phyloP scores from a whole-genome alignment of 1,140 invertebrate genomes.

The Drosophila azteca region DNA sequence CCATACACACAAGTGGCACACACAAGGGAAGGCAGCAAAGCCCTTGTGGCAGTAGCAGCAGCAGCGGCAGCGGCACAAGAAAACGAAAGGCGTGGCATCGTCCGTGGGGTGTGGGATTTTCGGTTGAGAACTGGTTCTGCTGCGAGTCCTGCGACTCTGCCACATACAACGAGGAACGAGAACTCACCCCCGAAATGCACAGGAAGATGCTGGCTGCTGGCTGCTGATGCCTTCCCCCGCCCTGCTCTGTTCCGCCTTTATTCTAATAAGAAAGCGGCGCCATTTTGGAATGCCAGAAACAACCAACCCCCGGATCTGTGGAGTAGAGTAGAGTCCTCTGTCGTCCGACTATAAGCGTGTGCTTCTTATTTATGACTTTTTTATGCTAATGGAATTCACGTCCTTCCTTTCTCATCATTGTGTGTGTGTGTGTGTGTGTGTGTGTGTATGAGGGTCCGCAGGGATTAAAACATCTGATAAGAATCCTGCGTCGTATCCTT shows the following conservation, averaged over 20 bases:
- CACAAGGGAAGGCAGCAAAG: not conserved
- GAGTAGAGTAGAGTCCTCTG: not conserved
- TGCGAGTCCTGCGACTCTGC: not conserved
- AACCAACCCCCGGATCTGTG: slow-evolving; percentile 64
- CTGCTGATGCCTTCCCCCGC: slow-evolving; percentile 21
- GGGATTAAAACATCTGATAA: slow-evolving; percentile 70
- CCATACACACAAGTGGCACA: slow-evolving; percentile 10
- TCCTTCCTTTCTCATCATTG: not conserved
- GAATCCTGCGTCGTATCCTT: slow-evolving; percentile 56
- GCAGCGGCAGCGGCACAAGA: not conserved
- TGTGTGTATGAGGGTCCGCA: slow-evolving; percentile 3
- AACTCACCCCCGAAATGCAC: slow-evolving; percentile 62
- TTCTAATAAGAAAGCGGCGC: slow-evolving; percentile 81
- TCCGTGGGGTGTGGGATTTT: slow-evolving; percentile 9
- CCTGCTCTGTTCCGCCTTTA: slow-evolving; percentile 21
- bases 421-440: slow-evolving; percentile 24
- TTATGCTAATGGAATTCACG: slow-evolving; percentile 77
- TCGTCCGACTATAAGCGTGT: slow-evolving; percentile 38
- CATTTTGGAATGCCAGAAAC: slow-evolving; percentile 67
- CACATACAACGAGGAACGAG: slow-evolving; percentile 18
- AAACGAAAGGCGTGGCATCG: slow-evolving; percentile 67
- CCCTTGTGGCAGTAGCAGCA: too few relatives aligned
- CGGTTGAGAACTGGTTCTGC: slow-evolving; percentile 54
- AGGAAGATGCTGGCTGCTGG: slow-evolving; percentile 47
- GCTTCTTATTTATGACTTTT: slow-evolving; percentile 82